A percentile compares a stretch with the other conserved stretches of the same genome.
phyloP scores from a whole-genome alignment of 2,113 vertebrate genomes.

The Monopterus albus region DNA sequence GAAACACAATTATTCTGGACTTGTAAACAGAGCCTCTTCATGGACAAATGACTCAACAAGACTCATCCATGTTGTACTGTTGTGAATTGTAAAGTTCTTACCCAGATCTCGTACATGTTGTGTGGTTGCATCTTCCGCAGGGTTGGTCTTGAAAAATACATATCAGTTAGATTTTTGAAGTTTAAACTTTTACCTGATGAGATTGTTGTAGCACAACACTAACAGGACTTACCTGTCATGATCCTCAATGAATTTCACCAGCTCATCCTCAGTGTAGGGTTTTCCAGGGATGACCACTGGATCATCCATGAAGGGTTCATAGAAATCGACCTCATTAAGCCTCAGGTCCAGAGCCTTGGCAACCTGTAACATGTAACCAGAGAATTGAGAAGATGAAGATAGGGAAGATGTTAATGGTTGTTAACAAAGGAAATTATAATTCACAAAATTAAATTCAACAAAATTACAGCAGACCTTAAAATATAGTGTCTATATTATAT shows the following conservation, averaged over 20 bases:
- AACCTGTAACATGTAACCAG: constrained; percentile 74
- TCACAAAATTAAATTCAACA: neutral
- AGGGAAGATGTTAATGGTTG: too few species aligned
- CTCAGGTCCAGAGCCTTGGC: constrained; percentile 89
- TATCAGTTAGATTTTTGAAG: constrained; percentile 3
- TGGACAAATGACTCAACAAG: too few species aligned
- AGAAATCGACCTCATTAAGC: constrained; percentile 92
- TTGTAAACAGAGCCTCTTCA: too few species aligned
- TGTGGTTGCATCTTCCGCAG: constrained; percentile 91
- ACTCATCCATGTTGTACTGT: neutral
- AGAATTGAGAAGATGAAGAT: too few species aligned
- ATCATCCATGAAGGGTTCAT: constrained; percentile 90
- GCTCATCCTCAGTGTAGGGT: constrained; percentile 88
- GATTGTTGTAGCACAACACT: neutral
- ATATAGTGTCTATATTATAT: too few species aligned
- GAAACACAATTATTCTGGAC: too few species aligned
- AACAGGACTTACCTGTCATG: constrained; percentile 84
- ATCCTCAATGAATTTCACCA: constrained; percentile 87
- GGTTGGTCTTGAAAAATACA: constrained; percentile 83
- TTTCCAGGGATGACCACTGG: constrained; percentile 89
- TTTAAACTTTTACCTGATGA: neutral
- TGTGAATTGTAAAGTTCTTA: constrained; percentile 73
- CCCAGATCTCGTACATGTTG: constrained; percentile 95
- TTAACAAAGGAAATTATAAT: too few species aligned
- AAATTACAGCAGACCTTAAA: too few species aligned